Evolutionary conservation across 2,113 vertebrate genomes (phyloP).

Genomic region (Elanus axillaris): DNA sequence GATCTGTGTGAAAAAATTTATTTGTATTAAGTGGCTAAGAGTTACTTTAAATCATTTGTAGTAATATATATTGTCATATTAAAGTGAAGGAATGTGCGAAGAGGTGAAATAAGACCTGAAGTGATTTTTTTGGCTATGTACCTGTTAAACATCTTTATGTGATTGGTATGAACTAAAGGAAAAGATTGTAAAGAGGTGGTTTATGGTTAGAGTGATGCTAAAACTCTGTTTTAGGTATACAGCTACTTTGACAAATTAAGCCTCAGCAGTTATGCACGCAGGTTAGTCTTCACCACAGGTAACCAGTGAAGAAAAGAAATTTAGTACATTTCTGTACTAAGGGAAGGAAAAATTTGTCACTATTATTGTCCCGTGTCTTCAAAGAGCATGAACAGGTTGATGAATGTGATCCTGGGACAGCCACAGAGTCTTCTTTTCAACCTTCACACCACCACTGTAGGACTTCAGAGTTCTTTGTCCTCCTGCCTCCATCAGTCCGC

Average conservation of each 20-base stretch:
- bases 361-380: neutral
- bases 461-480: neutral
- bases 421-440: neutral
- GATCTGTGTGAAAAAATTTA: neutral
- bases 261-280: neutral
- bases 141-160: neutral
- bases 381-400: neutral
- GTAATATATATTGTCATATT: neutral
- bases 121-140: neutral
- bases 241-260: neutral
- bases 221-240: neutral
- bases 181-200: neutral
- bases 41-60: neutral
- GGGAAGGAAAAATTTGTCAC: neutral
- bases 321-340: neutral
- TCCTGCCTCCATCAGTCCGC: neutral
- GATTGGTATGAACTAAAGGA: neutral
- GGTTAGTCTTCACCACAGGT: neutral
- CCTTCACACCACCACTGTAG: neutral
- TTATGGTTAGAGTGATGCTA: neutral
- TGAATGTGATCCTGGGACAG: neutral
- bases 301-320: neutral
- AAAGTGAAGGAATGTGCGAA: neutral
- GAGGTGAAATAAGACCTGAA: neutral
- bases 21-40: neutral